A percentile compares a stretch with the other conserved stretches of the same genome.
Conservation (phyloP, 2,113 vertebrate species). For the Megaptera novaeangliae region DNA sequence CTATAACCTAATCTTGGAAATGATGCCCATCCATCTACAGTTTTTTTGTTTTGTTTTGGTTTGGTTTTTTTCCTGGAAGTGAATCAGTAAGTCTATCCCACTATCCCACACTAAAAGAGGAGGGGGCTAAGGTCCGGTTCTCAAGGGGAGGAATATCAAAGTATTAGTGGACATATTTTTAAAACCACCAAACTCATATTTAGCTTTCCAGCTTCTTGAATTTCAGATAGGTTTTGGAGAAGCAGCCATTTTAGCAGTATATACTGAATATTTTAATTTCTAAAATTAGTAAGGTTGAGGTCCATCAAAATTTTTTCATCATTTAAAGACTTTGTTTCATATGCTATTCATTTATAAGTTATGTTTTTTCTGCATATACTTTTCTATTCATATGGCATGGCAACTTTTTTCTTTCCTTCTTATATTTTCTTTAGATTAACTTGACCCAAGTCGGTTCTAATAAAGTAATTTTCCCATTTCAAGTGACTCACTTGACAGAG, state of each 20-base stretch:
- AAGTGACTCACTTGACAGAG: slow-evolving; percentile 31
- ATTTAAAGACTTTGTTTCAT: background rate
- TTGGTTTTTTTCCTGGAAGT: background rate
- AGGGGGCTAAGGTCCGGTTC: background rate
- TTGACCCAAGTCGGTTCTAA: slow-evolving; percentile 20
- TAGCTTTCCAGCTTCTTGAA: background rate
- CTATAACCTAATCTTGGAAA: background rate
- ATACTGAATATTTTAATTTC: slow-evolving; percentile 2
- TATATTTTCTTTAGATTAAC: slow-evolving; percentile 38
- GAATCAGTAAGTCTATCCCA: background rate
- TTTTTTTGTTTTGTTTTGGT: background rate
- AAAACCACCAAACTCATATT: background rate
- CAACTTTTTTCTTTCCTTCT: slow-evolving; percentile 7
- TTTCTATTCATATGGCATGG: background rate
- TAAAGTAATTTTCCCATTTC: slow-evolving; percentile 33
- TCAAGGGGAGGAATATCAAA: background rate
- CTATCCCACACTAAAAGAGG: background rate
- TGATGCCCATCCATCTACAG: background rate
- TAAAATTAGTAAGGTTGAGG: background rate
- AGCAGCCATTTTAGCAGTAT: background rate
- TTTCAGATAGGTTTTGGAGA: background rate
- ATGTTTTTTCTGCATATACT: background rate
- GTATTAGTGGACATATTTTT: background rate
- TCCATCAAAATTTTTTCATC: background rate
- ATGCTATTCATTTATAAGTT: background rate